Base-by-base conservation (phyloP, 1,140 invertebrate genomes). In the Parapsyche elsis region DNA sequence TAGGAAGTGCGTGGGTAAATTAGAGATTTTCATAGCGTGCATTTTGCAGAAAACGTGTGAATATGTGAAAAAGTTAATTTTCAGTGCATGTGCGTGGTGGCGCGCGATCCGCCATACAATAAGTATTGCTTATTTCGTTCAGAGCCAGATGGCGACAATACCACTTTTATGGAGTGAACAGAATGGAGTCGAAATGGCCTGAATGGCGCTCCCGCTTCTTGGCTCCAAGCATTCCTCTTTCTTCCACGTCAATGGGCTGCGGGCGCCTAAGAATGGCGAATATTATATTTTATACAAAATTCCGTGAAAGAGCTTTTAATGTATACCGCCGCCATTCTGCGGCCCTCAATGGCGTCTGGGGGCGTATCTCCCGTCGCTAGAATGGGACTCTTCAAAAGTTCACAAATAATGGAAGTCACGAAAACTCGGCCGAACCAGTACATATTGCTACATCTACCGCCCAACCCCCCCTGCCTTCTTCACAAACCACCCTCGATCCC, bases 231-330 rank as follows among this genome's bases (percentile, higher is more conserved):
- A 81, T 83, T 83, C 82, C 77, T 76, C 82, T 49, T 83, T 83
- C 82, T 83, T 83, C 82, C 79, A 79, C 82, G 53, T 83, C 71
- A 83, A 83, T 83, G 74, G 80, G 77, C 74, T 76, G 75, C 79
- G 76, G 76, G 79, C 59, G 9, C 79, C 59, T 12, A 83, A 83
- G 76, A 83, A 83, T 81, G 46, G 80, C 59, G 80, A 83, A 83
- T 83, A 81, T 81, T 83, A 83, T 83, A 81, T 83, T 81, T 83
- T 81, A 83, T 83, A 80, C 82, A 81, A 83, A 83, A 83, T 83
- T 83, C 80, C 74, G 59, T 81, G 82, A 83, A 83, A 81, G 82
- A 79, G 73, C 82, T 67, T 79, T 83, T 83, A 82, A 82, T 82
- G 81, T 82, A 82, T 82, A 82, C 79, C 81, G 30, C 71, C 78